phyloP scores from a whole-genome alignment of 1,140 invertebrate genomes.

The Argopecten irradians region DNA sequence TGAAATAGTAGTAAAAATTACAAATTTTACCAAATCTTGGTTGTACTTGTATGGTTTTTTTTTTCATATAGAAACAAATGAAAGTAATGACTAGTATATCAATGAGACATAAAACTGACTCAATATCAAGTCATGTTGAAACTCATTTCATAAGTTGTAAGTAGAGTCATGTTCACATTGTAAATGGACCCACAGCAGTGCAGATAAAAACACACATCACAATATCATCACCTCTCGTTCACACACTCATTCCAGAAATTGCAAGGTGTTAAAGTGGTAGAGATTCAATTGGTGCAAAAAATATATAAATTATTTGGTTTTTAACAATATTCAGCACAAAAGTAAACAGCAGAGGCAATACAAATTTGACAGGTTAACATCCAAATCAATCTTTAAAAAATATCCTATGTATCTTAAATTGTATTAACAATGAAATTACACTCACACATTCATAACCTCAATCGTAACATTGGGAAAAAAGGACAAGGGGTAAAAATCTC shows the following conservation, averaged over 20 bases:
- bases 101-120: background rate
- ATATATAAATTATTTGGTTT: background rate
- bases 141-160: background rate
- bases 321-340: background rate
- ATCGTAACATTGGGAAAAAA: background rate
- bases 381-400: background rate
- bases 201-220: background rate
- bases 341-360: background rate
- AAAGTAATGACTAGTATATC: background rate
- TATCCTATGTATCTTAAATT: background rate
- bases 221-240: background rate
- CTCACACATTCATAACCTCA: background rate
- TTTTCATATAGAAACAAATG: background rate
- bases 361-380: background rate
- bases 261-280: background rate
- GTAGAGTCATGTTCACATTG: background rate
- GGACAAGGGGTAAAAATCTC: background rate
- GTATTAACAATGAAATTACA: background rate
- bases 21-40: too few species aligned
- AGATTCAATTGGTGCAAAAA: background rate
- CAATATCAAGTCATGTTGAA: background rate
- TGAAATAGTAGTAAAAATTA: too few species aligned
- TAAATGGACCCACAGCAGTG: conserved; percentile 5
- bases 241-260: background rate
- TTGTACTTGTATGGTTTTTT: too few species aligned